Base-by-base conservation (phyloP, 2,797 vertebrate genomes). In the Sebastes iracundus region DNA sequence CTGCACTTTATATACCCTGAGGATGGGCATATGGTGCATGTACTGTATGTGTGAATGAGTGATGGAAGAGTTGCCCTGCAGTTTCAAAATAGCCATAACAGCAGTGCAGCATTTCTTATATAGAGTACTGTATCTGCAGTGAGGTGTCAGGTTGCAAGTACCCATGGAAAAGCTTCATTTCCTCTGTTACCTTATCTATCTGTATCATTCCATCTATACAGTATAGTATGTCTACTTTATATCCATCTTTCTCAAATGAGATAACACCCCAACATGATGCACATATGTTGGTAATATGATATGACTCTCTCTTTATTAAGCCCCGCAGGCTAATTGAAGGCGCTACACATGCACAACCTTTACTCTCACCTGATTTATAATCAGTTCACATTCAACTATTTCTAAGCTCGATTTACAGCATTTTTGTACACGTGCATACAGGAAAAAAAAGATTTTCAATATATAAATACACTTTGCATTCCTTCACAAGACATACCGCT, bases 101-200 rank as follows among this genome's bases (percentile, higher is more conserved):
- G 89, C 87, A 89, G 70, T 86, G 90, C 86, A 84, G 72, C 33
- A 67, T 85, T 85, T 75, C 35, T 83, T 56, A 73, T 82, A 60
- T 67, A 78, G 66, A 80, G 60, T 16, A 72, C 20, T 55, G 61
- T 73, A 67, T 87, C 83, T 89, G 85, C 87, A 91, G 80, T 69
- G 80, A 85, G 77, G 89, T 89, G 71, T 93, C 81, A 58, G 75
- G 71, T 91, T 92, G 62, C 88, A 81, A 27, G 30, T 12, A 69
- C 59, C 64, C 59, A 59, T 16, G 13, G 46, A 85, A 77, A 84
- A 81, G 52, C 79, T 86, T 52, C 32, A 74, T 79, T 87, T 79
- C 49, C 52, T 72, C 32, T 30, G 30, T 85, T 70, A 67, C 27
- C 72, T 71, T 75, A 55, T 82, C 56, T 73, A 13, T 72, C 61